phyloP scores from a whole-genome alignment of 2,888 invertebrate species.

The Ecdyonurus torrentis region DNA sequence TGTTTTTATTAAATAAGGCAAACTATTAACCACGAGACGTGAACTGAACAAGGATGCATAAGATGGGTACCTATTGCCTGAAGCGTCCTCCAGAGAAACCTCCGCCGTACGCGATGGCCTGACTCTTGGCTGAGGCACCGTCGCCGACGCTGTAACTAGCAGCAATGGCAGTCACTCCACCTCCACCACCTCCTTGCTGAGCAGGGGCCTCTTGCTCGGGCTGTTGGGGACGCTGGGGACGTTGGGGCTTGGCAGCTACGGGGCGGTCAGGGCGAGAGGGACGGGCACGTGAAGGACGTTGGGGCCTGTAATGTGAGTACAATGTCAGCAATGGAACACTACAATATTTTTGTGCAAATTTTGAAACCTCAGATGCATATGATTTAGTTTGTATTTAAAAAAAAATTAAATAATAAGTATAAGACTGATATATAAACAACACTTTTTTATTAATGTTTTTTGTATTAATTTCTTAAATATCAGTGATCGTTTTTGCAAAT shows the following conservation, averaged over 20 bases:
- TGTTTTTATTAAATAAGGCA: too few relatives aligned
- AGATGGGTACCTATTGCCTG: too few relatives aligned
- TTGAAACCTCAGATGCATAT: too few relatives aligned
- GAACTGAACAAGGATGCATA: too few relatives aligned
- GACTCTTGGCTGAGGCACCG: not conserved
- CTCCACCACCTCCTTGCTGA: not conserved
- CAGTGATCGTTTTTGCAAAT: too few relatives aligned
- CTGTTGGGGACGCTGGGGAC: not conserved
- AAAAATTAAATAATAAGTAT: too few relatives aligned
- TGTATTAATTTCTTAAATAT: not conserved
- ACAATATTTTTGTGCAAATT: not conserved
- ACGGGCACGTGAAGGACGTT: not conserved
- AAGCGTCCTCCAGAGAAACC: not conserved
- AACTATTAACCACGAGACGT: too few relatives aligned
- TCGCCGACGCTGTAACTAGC: not conserved
- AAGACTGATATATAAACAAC: too few relatives aligned
- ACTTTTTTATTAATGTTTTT: not conserved
- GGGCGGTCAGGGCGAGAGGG: not conserved
- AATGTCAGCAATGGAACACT: not conserved
- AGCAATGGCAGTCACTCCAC: not conserved
- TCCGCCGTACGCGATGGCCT: not conserved
- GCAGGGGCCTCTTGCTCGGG: not conserved
- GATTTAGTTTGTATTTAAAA: too few relatives aligned
- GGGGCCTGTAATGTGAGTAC: too few relatives aligned
- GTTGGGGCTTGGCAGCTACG: not conserved